A percentile compares a stretch with the other conserved stretches of the same genome.
These are phyloP conservation scores for Nesometra sesokonis DNA, from an alignment of 35 echinoderm and acorn worm species.

Conservation along the genomic window DNA sequence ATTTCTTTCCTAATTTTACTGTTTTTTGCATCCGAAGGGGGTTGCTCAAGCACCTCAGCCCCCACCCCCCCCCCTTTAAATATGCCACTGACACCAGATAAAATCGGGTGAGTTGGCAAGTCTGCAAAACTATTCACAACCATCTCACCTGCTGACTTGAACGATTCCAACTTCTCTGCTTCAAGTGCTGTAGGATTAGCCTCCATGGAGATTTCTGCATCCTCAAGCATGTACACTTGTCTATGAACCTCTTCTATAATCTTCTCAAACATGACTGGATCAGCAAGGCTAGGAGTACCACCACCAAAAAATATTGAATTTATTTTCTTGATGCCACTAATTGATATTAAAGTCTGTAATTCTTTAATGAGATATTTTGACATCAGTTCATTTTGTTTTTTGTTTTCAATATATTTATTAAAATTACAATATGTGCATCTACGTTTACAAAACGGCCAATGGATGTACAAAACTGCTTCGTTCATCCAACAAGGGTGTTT, in stretches of 20 bases:
- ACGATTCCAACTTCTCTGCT: constrained; percentile 32
- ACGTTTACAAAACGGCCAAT: constrained; percentile 90
- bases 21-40: no score
- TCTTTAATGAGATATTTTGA: constrained; percentile 46
- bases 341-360: constrained; percentile 33
- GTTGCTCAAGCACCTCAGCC: no score
- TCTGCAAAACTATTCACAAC: no score
- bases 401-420: constrained; percentile 69
- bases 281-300: constrained; percentile 78
- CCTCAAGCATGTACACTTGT: neutral
- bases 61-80: no score
- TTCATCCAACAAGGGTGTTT: neutral
- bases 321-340: constrained; percentile 54
- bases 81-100: no score
- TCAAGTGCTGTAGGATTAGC: constrained; percentile 75
- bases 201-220: constrained; percentile 72
- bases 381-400: constrained; percentile 58
- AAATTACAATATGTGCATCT: constrained; percentile 92
- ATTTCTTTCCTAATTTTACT: no score
- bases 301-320: constrained; percentile 91
- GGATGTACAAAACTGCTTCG: constrained; percentile 63
- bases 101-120: no score
- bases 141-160: constrained; percentile 73
- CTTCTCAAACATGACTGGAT: constrained; percentile 34
- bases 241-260: constrained; percentile 45